Conservation (phyloP, 2,797 vertebrate genomes). For the Gambelia wislizenii region DNA sequence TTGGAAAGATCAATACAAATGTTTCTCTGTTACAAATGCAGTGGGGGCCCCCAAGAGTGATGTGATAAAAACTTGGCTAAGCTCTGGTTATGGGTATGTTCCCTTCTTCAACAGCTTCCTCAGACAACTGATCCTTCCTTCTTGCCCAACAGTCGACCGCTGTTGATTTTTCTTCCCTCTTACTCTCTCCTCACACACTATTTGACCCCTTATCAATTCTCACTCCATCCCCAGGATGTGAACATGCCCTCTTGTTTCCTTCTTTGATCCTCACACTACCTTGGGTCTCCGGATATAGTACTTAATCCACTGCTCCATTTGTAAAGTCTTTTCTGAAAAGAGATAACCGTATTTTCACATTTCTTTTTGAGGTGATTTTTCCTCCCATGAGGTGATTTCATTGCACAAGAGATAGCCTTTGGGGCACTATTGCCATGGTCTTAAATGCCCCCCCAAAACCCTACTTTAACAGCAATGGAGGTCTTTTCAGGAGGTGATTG, state of each 20-base stretch:
- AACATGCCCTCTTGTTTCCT: background rate
- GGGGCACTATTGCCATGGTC: no score
- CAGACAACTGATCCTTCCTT: no score
- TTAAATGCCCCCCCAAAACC: no score
- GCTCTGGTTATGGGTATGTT: background rate
- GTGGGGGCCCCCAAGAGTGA: background rate
- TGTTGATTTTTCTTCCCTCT: background rate
- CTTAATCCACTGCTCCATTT: background rate
- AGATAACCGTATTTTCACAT: no score
- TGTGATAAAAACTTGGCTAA: background rate
- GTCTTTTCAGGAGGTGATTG: no score
- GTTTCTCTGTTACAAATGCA: background rate
- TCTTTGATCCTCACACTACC: background rate
- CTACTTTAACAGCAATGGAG: no score
- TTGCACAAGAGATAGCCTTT: background rate
- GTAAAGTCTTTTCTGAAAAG: no score
- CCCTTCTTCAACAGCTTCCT: background rate
- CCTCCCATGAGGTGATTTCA: no score
- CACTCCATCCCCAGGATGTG: background rate
- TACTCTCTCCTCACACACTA: background rate
- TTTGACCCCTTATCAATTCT: background rate
- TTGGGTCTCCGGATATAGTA: background rate
- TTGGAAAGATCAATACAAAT: background rate
- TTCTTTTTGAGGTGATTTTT: no score
- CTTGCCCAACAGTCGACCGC: background rate